Conservation (phyloP, 2,888 invertebrate genomes). For the Scaptomyza cyrtandrae region DNA sequence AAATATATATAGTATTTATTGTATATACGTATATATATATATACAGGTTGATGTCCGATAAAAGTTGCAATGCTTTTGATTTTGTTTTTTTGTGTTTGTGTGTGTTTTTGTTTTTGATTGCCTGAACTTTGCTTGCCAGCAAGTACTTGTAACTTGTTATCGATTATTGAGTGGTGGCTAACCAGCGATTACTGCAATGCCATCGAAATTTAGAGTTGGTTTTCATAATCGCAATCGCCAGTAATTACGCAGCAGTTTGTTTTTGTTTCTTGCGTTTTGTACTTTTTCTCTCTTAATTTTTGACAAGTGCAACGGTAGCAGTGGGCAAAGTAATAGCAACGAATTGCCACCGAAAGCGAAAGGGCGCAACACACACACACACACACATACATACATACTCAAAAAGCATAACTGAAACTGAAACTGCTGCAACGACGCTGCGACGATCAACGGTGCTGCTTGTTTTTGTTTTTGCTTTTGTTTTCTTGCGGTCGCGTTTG, state of each 20-base stretch:
- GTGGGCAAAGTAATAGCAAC: conserved; percentile 34
- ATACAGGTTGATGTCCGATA: conserved; percentile 74
- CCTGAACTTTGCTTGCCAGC: conserved; percentile 54
- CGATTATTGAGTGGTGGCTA: conserved; percentile 40
- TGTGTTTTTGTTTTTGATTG: conserved; percentile 32
- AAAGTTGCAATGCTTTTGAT: conserved; percentile 57
- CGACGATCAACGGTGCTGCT: conserved; percentile 33
- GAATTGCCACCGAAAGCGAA: conserved; percentile 74
- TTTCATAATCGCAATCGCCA: conserved; percentile 36
- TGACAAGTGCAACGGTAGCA: conserved; percentile 29
- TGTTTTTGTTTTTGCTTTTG: conserved; percentile 45
- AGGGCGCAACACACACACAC: conserved; percentile 60
- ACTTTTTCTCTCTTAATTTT: conserved; percentile 16
- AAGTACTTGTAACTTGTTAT: conserved; percentile 40
- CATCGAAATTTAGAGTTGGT: conserved; percentile 38
- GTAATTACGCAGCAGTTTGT: conserved; percentile 56
- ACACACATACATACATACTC: conserved; percentile 7
- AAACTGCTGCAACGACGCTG: conserved; percentile 52
- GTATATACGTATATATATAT: conserved; percentile 8
- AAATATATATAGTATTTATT: conserved; percentile 5
- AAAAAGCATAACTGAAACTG: conserved; percentile 43
- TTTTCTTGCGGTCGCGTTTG: conserved; percentile 35
- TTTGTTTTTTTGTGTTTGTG: conserved; percentile 8
- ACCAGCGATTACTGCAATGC: conserved; percentile 39
- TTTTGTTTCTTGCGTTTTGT: conserved; percentile 11